Evolutionary conservation across 2,888 invertebrate genomes (phyloP), one percentile per base, ranked within the genome.

Genomic region (Tetragnatha montana): DNA sequence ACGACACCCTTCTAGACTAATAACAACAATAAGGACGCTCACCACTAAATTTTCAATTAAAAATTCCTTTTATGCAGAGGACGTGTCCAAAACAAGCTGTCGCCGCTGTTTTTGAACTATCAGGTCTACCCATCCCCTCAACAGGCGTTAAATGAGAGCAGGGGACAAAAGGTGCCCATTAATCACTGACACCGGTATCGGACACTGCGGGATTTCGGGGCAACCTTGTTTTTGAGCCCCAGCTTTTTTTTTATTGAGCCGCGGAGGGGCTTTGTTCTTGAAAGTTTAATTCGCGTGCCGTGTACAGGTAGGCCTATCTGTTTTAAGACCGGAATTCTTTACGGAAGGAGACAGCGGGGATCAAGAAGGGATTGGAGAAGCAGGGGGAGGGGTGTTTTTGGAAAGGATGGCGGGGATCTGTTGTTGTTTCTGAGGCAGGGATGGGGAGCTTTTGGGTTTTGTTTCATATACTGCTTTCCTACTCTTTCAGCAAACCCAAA

Each of bases 151-250:
- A 85, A 85, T 89, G 85, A 89, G 81, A 81, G 76, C 50, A 47
- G 70, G 74, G 85, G 76, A 89, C 89, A 89, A 89, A 89, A 81
- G 22, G 19, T 73, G 68, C 81, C 80, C 85, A 89, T 89, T 89
- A 89, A 89, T 89, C 89, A 89, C 81, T 89, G 89, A 76, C 75
- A 85, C 70, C 76, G 80, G 71, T 85, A 76, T 89, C 89, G 81
- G 85, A 85, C 85, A 81, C 86, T 80, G 69, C 73, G 79, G 80
- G 80, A 86, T 86, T 86, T 80, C 8, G 51, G 80, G 71, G 68
- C 50, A 60, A 70, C 79, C 49, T 69, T 84, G 75, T 84, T 82
- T 84, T 74, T 60, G 49, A n/a, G 19, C 19, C 22, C 4, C 19
- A 3, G 0, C 21, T 79, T 60, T 76, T 17, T 35, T 74, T 68